A percentile compares a stretch with the other conserved stretches of the same genome.
These are phyloP conservation scores for Xestia rhomboidea DNA, from an alignment of 2,888 invertebrate species.

Conservation along the genomic window DNA sequence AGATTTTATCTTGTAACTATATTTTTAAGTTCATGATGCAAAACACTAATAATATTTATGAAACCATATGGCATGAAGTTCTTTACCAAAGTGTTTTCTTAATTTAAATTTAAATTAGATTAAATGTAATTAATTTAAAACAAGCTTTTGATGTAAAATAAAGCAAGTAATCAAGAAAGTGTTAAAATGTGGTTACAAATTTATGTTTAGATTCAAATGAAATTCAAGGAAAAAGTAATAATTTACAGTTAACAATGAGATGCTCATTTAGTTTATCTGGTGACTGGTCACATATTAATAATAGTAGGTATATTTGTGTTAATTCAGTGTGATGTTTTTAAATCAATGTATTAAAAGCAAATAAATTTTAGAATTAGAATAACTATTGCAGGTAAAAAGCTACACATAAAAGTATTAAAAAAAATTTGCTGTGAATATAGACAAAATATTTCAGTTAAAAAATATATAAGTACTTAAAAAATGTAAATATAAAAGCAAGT, in stretches of 20 bases:
- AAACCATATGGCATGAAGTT: constrained; percentile 66
- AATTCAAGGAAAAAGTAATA: constrained; percentile 43
- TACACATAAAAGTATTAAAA: background rate
- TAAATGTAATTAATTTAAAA: background rate
- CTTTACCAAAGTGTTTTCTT: background rate
- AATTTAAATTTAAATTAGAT: background rate
- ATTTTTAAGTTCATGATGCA: constrained; percentile 9
- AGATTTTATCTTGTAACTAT: background rate
- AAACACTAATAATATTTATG: constrained; percentile 19
- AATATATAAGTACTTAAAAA: background rate
- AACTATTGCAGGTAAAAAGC: background rate
- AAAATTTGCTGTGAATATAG: background rate
- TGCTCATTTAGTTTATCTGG: background rate
- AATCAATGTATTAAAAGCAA: background rate
- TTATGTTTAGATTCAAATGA: constrained; percentile 29
- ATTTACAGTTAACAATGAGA: constrained; percentile 21
- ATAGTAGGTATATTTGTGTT: background rate
- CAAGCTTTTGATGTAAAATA: background rate
- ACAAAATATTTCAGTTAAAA: background rate
- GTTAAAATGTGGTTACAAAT: background rate
- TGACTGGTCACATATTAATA: background rate
- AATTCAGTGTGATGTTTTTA: background rate
- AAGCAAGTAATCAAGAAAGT: background rate
- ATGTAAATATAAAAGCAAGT: background rate
- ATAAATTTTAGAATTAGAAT: background rate